Evolutionary conservation across 2,797 vertebrate species (phyloP).

Genomic region (Bothrops alternatus): DNA sequence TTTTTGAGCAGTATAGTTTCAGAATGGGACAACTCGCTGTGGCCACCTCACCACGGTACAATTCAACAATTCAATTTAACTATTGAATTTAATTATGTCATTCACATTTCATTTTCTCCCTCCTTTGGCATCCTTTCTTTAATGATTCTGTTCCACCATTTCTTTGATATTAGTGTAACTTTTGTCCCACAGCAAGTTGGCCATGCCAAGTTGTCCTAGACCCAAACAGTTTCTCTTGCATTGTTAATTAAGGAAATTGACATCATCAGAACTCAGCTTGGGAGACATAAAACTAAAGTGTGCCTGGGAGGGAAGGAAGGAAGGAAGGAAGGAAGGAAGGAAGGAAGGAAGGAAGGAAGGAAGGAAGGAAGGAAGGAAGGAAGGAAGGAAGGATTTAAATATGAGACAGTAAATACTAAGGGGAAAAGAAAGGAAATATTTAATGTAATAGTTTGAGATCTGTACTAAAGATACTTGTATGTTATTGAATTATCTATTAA

Average conservation of each 20-base stretch:
- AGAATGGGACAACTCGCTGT: not conserved
- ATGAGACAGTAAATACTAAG: too few species aligned
- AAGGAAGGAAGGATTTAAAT: not conserved
- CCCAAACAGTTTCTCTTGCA: not conserved
- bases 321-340: too few species aligned
- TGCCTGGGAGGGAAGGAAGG: not conserved
- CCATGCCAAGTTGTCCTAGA: not conserved
- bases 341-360: not conserved
- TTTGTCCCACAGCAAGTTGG: not conserved
- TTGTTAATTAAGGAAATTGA: not conserved
- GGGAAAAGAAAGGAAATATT: too few species aligned
- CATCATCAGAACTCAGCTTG: not conserved
- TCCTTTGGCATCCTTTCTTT: not conserved
- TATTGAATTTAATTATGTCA: not conserved
- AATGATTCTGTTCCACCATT: not conserved
- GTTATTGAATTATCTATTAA: too few species aligned
- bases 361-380: not conserved
- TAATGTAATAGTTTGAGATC: too few species aligned
- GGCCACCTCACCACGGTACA: not conserved
- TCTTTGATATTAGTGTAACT: not conserved
- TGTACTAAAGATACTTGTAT: too few species aligned
- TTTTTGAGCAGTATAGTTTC: not conserved
- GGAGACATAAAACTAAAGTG: not conserved
- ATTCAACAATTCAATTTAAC: not conserved
- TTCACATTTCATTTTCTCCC: not conserved